Conservation (phyloP, 2,888 invertebrate species). For the Auanema freiburgensis region DNA sequence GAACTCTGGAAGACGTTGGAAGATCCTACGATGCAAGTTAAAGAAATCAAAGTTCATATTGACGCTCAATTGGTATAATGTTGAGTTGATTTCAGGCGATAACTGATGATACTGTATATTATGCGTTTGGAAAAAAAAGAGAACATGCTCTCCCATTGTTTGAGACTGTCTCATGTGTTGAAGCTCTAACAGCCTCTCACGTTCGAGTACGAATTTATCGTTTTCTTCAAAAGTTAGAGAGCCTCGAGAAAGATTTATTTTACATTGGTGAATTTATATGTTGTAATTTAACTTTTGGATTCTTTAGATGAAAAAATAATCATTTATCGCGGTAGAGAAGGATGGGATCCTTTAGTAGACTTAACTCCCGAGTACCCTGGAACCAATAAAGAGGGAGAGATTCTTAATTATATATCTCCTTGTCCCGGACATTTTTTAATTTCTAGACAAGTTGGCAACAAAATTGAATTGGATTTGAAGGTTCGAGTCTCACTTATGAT, state of each 20-base stretch:
- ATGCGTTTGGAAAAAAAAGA: not conserved
- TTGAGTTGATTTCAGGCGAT: not conserved
- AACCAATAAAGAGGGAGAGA: no score
- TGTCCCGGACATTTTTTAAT: no score
- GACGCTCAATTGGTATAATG: not conserved
- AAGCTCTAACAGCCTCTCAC: slow-evolving; percentile 13
- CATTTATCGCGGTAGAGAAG: no score
- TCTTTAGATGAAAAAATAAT: no score
- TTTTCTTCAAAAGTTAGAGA: not conserved
- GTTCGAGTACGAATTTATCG: slow-evolving; percentile 1
- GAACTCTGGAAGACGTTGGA: slow-evolving; percentile 20
- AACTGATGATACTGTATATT: not conserved
- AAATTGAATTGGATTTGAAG: no score
- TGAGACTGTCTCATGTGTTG: slow-evolving; percentile 12
- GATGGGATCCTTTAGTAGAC: no score
- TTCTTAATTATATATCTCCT: no score
- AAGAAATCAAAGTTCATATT: slow-evolving; percentile 11
- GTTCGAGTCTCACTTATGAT: no score
- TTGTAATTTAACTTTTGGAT: no score
- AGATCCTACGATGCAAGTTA: slow-evolving; percentile 14
- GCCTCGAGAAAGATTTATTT: not conserved
- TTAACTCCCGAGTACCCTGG: no score
- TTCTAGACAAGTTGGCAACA: no score
- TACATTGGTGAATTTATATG: not conserved
- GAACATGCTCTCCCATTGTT: slow-evolving; percentile 9